Evolutionary conservation across 2,888 invertebrate species (phyloP).

Genomic region (Drosophila rellima): DNA sequence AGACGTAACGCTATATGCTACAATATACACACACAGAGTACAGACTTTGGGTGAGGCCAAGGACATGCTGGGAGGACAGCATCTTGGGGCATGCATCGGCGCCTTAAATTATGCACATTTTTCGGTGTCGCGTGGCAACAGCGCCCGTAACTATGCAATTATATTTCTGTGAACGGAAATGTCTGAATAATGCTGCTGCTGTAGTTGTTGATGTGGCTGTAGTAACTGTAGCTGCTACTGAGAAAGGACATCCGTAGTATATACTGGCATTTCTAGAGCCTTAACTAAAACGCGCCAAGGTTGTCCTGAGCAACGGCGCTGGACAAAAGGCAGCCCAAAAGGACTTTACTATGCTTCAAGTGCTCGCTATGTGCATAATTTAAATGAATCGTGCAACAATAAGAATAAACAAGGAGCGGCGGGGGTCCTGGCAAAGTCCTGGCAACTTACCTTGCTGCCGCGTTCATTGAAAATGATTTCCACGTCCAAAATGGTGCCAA

Average conservation of each 20-base stretch:
- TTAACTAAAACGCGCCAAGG: constrained; percentile 6
- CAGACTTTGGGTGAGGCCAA: constrained; percentile 29
- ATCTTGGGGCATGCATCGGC: constrained; percentile 53
- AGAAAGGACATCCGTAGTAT: constrained; percentile 8
- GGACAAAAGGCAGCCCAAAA: constrained; percentile 33
- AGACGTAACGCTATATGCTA: constrained; percentile 50
- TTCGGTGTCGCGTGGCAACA: constrained; percentile 38
- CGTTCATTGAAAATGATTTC: constrained; percentile 99
- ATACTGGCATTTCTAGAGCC: background rate
- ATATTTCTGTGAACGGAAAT: constrained; percentile 47
- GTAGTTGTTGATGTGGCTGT: constrained; percentile 2
- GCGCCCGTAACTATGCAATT: constrained; percentile 75
- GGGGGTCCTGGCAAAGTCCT: background rate
- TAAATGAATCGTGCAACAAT: constrained; percentile 79
- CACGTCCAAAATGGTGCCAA: constrained; percentile 99
- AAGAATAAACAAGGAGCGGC: constrained; percentile 16
- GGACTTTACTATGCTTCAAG: constrained; percentile 48
- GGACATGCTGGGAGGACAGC: constrained; percentile 63
- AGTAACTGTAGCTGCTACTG: constrained; percentile 5
- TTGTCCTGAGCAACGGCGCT: constrained; percentile 47
- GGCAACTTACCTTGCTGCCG: constrained; percentile 97
- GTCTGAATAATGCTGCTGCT: constrained; percentile 10
- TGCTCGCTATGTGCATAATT: constrained; percentile 72
- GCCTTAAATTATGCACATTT: constrained; percentile 74
- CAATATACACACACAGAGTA: constrained; percentile 30